Conservation (phyloP, 2,113 vertebrate species). For the Marmota monax region DNA sequence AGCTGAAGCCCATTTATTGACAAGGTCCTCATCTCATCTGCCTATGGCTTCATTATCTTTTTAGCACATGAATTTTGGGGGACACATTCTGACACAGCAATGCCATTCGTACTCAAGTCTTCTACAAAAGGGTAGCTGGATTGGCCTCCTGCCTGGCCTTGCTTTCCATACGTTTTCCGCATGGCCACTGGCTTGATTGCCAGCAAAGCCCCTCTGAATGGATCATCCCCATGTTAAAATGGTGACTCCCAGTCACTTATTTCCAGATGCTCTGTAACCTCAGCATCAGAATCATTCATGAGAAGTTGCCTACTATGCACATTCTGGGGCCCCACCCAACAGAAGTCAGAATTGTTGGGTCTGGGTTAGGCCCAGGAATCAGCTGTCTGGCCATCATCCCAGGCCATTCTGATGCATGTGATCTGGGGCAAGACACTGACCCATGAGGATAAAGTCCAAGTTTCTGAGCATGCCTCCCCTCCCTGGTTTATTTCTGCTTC, state of each 20-base stretch:
- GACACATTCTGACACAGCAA: background rate
- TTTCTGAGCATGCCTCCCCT: background rate
- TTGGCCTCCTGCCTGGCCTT: background rate
- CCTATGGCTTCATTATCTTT: background rate
- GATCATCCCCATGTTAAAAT: background rate
- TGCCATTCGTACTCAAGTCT: background rate
- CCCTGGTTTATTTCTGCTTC: background rate
- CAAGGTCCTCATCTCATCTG: background rate
- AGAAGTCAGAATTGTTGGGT: background rate
- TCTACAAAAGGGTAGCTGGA: background rate
- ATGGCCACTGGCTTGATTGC: background rate
- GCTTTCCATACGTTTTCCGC: background rate
- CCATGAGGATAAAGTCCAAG: background rate
- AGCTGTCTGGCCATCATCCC: background rate
- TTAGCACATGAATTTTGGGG: background rate
- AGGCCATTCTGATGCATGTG: background rate
- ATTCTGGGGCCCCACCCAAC: background rate
- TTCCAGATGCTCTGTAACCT: background rate
- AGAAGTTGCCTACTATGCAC: background rate
- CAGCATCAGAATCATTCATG: background rate
- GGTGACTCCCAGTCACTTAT: background rate
- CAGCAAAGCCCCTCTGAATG: background rate
- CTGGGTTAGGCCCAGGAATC: background rate
- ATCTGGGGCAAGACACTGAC: background rate
- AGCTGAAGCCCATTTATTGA: too few species aligned